Conservation (phyloP, 2,888 invertebrate genomes). For the Cancer borealis region DNA sequence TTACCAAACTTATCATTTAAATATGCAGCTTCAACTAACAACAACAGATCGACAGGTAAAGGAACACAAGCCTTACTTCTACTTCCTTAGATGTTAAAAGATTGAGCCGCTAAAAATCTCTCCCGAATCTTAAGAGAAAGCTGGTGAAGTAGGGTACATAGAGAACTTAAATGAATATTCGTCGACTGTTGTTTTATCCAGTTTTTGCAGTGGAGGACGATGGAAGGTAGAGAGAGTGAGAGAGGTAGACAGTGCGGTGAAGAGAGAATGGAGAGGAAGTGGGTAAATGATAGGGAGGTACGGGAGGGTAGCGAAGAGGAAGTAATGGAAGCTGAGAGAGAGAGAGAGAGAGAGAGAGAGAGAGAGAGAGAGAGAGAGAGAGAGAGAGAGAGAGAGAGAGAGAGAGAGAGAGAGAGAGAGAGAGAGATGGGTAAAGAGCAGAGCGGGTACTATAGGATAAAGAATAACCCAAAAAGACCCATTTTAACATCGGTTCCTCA, state of each 20-base stretch:
- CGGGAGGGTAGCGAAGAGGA: not conserved
- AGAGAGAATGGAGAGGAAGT: not conserved
- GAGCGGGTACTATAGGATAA: not conserved
- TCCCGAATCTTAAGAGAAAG: not conserved
- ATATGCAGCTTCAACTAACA: not conserved
- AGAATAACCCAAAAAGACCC: not conserved
- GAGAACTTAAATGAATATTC: not conserved
- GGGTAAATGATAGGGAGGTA: not conserved
- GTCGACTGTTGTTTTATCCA: not conserved
- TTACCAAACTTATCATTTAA: not conserved
- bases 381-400: constrained; percentile 1
- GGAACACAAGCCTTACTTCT: not conserved
- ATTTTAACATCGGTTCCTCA: not conserved
- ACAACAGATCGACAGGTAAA: not conserved
- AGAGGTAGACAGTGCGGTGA: not conserved
- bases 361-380: not conserved
- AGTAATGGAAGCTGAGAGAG: not conserved
- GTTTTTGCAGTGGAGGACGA: not conserved
- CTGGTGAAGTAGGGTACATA: not conserved
- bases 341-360: not conserved
- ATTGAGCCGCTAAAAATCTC: not conserved
- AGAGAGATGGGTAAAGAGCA: not conserved
- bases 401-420: constrained; percentile 1
- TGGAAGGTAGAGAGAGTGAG: not conserved
- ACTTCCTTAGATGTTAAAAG: not conserved